Evolutionary conservation across 2,113 vertebrate species (phyloP), one percentile per base, ranked within the genome.

Genomic region (Bubo bubo): DNA sequence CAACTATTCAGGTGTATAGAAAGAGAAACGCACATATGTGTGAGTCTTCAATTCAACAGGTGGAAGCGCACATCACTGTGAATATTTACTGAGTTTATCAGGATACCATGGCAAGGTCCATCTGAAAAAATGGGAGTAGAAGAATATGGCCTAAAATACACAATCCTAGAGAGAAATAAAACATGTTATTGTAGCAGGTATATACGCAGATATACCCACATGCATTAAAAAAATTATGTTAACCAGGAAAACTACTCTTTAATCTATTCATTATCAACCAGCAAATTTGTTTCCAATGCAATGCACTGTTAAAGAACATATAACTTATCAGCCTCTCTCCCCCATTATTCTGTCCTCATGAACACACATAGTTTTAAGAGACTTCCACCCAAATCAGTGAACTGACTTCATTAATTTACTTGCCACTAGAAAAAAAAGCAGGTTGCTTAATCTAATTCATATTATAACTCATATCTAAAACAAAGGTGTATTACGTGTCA

Each of bases 141-240:
- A 67, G 32, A 92, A 52, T 4, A 63, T 6, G 22, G 26, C 23
- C 30, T 41, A 58, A 81, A 70, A 59, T 20, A 83, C 4, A 18
- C 6, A 50, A 4, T 10, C 23, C 17, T 10, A 84, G 63, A 89
- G 10, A 79, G 28, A 95, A 93, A 74, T 13, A 59, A 56, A 30
- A 43, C 30, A 60, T 1, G 23, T 23, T 79, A 32, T 2, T 73
- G 14, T 8, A 77, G 22, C 13, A 73, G 10, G 10, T 16, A 37
- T 16, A 28, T 6, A 35, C 14, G 90, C 3, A 72, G 19, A 37
- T 35, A 71, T 7, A 79, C 2, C 6, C 28, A 39, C 2, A 24
- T 0, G 1, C 3, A 30, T 45, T 35, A 52, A 39, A 60, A 66
- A 63, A 37, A 1, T 0, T 4, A 34, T 1, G 2, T 39, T 76